These are phyloP conservation scores for Cariama cristata DNA, from an alignment of 2,113 vertebrate genomes.

Conservation along the genomic window DNA sequence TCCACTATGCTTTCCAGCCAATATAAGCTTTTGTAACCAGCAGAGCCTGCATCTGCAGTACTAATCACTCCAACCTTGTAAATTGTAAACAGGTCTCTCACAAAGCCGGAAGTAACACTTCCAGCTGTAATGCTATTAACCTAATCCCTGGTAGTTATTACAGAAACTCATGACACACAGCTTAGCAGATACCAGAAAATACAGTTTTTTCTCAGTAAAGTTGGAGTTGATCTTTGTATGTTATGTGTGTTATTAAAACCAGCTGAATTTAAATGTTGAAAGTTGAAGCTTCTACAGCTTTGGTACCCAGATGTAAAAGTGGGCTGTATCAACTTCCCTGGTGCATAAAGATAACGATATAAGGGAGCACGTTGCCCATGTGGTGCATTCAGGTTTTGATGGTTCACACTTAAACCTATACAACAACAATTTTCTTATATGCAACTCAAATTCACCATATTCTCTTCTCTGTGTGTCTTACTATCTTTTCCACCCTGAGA, in stretches of 20 bases:
- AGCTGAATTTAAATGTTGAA: constrained; percentile 18
- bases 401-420: not conserved
- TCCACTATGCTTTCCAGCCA: not conserved
- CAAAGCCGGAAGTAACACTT: constrained; percentile 50
- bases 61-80: constrained; percentile 69
- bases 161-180: constrained; percentile 25
- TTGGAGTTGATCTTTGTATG: constrained; percentile 29
- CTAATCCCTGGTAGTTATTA: constrained; percentile 59
- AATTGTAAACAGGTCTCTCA: constrained; percentile 57
- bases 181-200: constrained; percentile 47
- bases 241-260: constrained; percentile 4
- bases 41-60: constrained; percentile 33
- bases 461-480: not conserved
- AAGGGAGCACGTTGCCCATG: accelerated
- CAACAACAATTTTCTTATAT: not conserved
- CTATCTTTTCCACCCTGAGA: not conserved
- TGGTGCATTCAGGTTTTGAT: not conserved
- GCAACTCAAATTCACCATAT: not conserved
- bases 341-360: not conserved
- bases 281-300: not conserved
- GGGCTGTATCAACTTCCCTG: not conserved
- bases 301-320: not conserved
- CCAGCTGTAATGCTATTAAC: constrained; percentile 66
- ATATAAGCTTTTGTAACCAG: constrained; percentile 32
- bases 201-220: constrained; percentile 10